Conservation (phyloP, 2,797 vertebrate genomes). For the Halcyon chelicuti region DNA sequence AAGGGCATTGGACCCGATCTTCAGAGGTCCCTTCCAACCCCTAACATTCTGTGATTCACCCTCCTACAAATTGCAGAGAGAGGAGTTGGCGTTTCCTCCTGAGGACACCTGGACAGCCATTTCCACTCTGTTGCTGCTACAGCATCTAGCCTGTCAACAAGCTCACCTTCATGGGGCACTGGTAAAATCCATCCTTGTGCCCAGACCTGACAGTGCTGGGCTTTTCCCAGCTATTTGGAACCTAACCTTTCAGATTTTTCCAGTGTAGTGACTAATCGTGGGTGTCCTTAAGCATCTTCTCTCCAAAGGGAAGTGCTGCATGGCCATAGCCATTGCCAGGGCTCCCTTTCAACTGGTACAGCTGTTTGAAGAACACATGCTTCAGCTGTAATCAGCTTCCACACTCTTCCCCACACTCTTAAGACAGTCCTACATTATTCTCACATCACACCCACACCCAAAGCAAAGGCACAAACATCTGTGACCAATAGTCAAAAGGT, state of each 20-base stretch:
- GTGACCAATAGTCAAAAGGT: neutral
- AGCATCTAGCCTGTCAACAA: neutral
- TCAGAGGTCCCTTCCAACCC: no score
- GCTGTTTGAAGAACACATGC: neutral
- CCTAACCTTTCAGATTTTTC: neutral
- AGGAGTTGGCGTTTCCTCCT: accelerated
- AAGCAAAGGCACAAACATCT: neutral
- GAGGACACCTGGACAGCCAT: neutral
- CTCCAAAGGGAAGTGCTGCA: neutral
- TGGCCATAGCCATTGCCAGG: neutral
- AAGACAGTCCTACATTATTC: neutral
- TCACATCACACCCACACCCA: neutral
- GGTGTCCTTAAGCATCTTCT: neutral
- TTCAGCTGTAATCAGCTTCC: neutral
- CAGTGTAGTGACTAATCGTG: neutral
- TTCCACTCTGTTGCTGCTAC: neutral
- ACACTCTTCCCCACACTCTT: neutral
- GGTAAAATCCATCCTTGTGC: neutral
- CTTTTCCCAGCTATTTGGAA: neutral
- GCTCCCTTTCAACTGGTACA: neutral
- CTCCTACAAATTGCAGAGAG: neutral
- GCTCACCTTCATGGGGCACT: neutral
- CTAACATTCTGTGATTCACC: no score
- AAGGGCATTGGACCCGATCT: no score
- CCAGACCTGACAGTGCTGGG: neutral